Evolutionary conservation across 2,888 invertebrate species (phyloP), one percentile per base, ranked within the genome.

Genomic region (Drosophila trichaetosa): DNA sequence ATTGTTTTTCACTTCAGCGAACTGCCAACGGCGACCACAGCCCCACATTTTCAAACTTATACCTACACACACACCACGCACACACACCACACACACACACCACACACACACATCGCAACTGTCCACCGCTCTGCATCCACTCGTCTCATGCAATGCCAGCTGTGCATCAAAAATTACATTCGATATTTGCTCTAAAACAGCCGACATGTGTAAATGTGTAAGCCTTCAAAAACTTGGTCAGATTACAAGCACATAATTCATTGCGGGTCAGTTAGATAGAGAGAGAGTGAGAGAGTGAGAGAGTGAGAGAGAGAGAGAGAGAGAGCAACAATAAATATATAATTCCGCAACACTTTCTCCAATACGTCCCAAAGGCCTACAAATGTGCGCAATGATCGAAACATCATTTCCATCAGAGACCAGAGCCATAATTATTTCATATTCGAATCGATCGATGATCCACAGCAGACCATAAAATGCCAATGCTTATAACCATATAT

Each of bases 1-100:
- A 86, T 86, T 88, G 88, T 86, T 89, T 89, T 84, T 89, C 84
- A 89, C 84, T 84, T 83, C 76, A 81, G 69, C 74, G 79, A 87
- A 74, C 76, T 73, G 78, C 84, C 84, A 82, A 64, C 72, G 80
- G 83, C 69, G 76, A 76, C 76, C 75, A 59, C 80, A 82, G 60
- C 60, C 34, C 67, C 76, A 76, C 58, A 60, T 53, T 67, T 65
- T 64, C 63, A 54, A 67, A 65, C 57, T 42, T 57, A 49, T 52
- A 46, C 66, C 53, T 40, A 16, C n/a, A 38, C 36, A 31, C 31
- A 54, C 54, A 27, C 24, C 34, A 34, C 24, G 24, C 53, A 24
- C 34, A 34, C 52, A 52, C 13, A 11, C 48, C 48, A 48, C 27
- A 0, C 46, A 31, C 31, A 18, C 49, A n/a, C 33, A 33, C 53